A percentile compares a stretch with the other conserved stretches of the same genome.
phyloP scores from a whole-genome alignment of 2,113 vertebrate species.

The Corvus moneduloides region DNA sequence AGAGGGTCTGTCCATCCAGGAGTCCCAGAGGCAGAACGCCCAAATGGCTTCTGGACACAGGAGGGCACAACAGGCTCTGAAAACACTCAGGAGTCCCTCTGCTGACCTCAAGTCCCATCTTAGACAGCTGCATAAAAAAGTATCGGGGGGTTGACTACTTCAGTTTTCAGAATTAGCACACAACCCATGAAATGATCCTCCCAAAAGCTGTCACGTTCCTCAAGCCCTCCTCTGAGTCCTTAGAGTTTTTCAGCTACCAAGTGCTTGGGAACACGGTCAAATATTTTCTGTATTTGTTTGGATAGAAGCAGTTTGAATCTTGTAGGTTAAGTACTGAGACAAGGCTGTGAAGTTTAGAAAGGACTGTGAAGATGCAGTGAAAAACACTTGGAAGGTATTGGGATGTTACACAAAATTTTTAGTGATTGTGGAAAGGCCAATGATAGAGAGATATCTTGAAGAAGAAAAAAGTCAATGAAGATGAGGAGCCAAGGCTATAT shows the following conservation, averaged over 20 bases:
- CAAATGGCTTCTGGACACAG: background rate
- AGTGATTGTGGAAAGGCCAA: background rate
- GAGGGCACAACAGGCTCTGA: background rate
- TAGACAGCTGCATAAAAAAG: background rate
- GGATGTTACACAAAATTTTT: background rate
- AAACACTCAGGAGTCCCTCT: background rate
- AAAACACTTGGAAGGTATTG: background rate
- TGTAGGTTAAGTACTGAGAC: background rate
- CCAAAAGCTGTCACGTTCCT: background rate
- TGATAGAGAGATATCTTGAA: background rate
- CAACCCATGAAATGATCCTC: background rate
- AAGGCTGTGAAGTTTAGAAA: background rate
- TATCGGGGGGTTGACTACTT: background rate
- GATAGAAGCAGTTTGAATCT: background rate
- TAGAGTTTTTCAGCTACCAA: background rate
- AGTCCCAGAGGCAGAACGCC: background rate
- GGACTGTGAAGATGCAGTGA: background rate
- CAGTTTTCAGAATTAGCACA: background rate
- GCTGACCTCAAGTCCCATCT: background rate
- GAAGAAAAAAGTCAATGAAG: background rate
- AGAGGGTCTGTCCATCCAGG: background rate
- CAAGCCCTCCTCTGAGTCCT: background rate
- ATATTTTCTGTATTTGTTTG: background rate
- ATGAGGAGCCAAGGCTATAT: background rate
- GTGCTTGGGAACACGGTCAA: background rate